Conservation (phyloP, 1,140 invertebrate species). For the Dinothrombium tinctorium region DNA sequence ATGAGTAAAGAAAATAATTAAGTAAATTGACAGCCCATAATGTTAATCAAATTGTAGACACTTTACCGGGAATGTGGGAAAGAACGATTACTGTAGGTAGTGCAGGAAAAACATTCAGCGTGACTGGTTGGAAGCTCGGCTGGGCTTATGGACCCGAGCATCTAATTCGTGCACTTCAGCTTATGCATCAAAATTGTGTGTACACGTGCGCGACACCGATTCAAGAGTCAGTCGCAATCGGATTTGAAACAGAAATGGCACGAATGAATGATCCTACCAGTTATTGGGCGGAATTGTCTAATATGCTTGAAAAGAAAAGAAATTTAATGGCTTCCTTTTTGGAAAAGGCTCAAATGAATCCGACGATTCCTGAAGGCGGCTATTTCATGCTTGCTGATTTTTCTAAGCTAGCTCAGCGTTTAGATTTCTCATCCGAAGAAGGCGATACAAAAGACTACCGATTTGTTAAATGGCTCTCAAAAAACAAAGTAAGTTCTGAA, state of each 20-base stretch:
- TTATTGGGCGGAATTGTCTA: constrained; percentile 51
- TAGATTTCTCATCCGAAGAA: constrained; percentile 2
- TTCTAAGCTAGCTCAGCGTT: constrained; percentile 28
- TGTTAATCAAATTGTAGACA: constrained; percentile 25
- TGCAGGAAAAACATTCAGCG: constrained; percentile 87
- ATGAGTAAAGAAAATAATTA: constrained; percentile 35
- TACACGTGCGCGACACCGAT: constrained; percentile 60
- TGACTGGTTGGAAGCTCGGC: constrained; percentile 79
- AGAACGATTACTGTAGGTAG: constrained; percentile 87
- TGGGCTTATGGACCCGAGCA: constrained; percentile 73
- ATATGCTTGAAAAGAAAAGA: constrained; percentile 52
- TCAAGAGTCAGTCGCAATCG: constrained; percentile 22
- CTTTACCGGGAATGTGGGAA: constrained; percentile 90
- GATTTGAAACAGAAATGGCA: constrained; percentile 21
- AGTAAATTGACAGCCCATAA: constrained; percentile 26
- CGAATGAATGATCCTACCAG: constrained; percentile 44
- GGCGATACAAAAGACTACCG: constrained; percentile 7
- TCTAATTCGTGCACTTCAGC: constrained; percentile 51
- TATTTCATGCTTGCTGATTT: constrained; percentile 90
- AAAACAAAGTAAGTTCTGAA: constrained; percentile 32
- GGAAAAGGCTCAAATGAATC: constrained; percentile 54
- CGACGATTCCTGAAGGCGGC: constrained; percentile 75
- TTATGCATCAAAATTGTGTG: constrained; percentile 72
- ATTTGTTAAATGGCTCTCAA: constrained; percentile 9
- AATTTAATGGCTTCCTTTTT: constrained; percentile 42